A percentile compares a stretch with the other conserved stretches of the same genome.
Conservation (phyloP, 2,797 vertebrate species). For the Molothrus ater region DNA sequence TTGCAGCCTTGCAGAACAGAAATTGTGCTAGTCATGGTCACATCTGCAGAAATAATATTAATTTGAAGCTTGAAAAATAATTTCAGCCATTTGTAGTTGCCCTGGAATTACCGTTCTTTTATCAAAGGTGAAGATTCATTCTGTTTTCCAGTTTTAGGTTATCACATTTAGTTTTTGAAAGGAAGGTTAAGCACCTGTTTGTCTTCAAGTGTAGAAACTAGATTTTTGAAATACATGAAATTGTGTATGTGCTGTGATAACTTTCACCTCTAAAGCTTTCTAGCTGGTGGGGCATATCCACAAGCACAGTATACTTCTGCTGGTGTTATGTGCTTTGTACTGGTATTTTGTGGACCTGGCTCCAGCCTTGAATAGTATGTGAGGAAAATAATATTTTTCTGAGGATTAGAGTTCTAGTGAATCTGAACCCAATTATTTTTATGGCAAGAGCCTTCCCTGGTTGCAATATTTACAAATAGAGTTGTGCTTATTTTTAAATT, state of each 20-base stretch:
- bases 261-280: neutral
- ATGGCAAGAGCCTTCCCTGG: accelerated
- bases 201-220: neutral
- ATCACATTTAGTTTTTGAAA: neutral
- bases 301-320: neutral
- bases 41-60: neutral
- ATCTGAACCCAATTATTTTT: neutral
- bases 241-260: neutral
- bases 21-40: neutral
- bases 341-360: neutral
- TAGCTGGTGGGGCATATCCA: neutral
- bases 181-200: neutral
- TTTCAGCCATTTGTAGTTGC: neutral
- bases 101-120: neutral
- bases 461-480: neutral
- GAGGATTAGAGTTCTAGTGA: neutral
- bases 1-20: neutral
- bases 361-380: neutral
- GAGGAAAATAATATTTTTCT: neutral
- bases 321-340: neutral
- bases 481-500: neutral
- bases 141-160: neutral
- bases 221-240: neutral
- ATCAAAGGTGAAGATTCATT: neutral
- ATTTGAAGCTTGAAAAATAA: neutral